Conservation (phyloP, 1,140 invertebrate species). For the Zaprionus davidi region DNA sequence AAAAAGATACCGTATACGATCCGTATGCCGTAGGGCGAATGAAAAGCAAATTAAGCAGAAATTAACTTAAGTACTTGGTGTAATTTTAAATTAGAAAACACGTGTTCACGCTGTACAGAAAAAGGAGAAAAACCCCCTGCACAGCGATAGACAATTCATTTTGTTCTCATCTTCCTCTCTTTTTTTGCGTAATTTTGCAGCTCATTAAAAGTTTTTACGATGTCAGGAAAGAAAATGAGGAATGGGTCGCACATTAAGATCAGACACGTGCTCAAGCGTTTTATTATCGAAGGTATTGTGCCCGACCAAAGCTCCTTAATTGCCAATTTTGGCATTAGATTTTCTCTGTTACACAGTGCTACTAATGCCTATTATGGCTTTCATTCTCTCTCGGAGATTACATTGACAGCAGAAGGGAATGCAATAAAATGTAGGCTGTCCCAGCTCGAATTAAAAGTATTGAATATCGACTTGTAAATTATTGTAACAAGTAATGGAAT, state of each 20-base stretch:
- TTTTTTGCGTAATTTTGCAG: slow-evolving; percentile 46
- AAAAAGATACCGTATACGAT: slow-evolving; percentile 41
- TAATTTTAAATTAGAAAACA: slow-evolving; percentile 55
- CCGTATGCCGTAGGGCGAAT: neutral
- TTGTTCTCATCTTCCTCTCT: slow-evolving; percentile 31
- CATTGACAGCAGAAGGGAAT: neutral
- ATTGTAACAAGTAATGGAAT: neutral
- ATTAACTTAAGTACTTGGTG: slow-evolving; percentile 52
- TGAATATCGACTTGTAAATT: neutral
- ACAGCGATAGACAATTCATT: neutral
- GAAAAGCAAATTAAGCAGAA: slow-evolving; percentile 50
- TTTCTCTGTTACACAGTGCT: slow-evolving; percentile 21
- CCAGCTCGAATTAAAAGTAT: neutral
- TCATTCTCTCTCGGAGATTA: neutral
- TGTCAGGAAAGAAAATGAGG: slow-evolving; percentile 13
- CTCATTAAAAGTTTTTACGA: slow-evolving; percentile 66
- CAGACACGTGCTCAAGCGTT: slow-evolving; percentile 45
- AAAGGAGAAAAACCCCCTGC: neutral
- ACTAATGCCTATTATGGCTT: slow-evolving; percentile 5
- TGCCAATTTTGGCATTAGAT: slow-evolving; percentile 40
- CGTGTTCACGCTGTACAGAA: slow-evolving; percentile 18
- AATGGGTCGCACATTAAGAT: slow-evolving; percentile 35
- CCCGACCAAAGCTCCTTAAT: slow-evolving; percentile 28
- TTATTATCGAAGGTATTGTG: slow-evolving; percentile 39
- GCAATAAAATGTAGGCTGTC: neutral